Conservation (phyloP, 2,888 invertebrate species). For the Buathra laborator region DNA sequence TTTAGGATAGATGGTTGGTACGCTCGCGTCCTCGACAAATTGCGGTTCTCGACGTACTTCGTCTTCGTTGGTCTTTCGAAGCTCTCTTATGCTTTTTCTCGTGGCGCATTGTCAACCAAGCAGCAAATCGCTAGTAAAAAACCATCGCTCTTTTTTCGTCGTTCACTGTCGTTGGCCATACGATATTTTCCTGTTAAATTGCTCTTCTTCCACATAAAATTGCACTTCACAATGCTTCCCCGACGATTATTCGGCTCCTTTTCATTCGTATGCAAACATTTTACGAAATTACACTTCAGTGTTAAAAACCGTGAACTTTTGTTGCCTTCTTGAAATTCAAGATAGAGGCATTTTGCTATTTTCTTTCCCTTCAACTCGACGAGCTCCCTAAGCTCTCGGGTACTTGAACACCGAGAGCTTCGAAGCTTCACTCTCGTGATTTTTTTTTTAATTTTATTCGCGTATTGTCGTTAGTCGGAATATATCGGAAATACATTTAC, state of each 20-base stretch:
- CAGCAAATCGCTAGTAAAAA: conserved; percentile 31
- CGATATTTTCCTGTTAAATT: conserved; percentile 5
- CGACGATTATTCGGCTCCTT: neutral
- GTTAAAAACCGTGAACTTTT: conserved; percentile 1
- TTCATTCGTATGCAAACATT: neutral
- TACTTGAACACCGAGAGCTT: neutral
- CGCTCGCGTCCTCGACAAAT: conserved; percentile 58
- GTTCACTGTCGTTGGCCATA: neutral
- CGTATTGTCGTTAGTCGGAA: no score
- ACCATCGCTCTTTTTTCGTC: neutral
- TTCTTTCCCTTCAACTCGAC: neutral
- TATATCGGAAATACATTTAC: no score
- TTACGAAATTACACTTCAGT: neutral
- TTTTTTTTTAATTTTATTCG: neutral
- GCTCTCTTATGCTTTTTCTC: conserved; percentile 1
- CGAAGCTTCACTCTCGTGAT: neutral
- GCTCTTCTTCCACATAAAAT: conserved; percentile 9
- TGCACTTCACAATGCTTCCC: neutral
- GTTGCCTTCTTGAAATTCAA: conserved; percentile 2
- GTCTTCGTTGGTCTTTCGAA: conserved; percentile 49
- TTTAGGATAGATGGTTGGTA: conserved; percentile 47
- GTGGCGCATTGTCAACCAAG: conserved; percentile 27
- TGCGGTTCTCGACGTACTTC: conserved; percentile 46
- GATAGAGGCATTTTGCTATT: neutral
- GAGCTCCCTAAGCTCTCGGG: neutral